Percentiles rank a stretch among this genome's conserved stretches.
These are phyloP conservation scores for Zaprionus obscuricornis DNA, from an alignment of 2,888 invertebrate species.

Conservation along the genomic window DNA sequence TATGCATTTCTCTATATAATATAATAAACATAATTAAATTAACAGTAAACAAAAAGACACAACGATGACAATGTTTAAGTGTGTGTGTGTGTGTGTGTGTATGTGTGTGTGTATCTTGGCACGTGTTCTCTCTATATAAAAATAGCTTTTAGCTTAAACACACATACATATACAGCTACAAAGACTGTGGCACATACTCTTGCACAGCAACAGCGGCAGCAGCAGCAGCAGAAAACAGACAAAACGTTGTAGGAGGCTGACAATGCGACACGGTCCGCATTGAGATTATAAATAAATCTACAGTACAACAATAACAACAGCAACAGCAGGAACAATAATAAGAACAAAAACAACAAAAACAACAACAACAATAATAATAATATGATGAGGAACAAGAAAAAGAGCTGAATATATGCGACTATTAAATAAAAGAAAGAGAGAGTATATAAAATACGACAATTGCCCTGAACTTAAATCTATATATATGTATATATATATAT, in stretches of 20 bases:
- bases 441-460: no score
- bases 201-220: slow-evolving; percentile 45
- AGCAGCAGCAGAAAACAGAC: no score
- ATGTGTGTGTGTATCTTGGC: slow-evolving; percentile 25
- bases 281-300: slow-evolving; percentile 67
- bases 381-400: no score
- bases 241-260: slow-evolving; percentile 49
- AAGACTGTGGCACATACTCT: not conserved
- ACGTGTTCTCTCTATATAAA: slow-evolving; percentile 45
- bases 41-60: slow-evolving; percentile 16
- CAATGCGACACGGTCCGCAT: slow-evolving; percentile 38
- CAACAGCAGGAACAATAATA: slow-evolving; percentile 14
- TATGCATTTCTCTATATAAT: slow-evolving; percentile 17
- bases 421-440: no score
- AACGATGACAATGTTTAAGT: slow-evolving; percentile 26
- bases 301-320: slow-evolving; percentile 23
- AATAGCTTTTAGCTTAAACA: slow-evolving; percentile 60
- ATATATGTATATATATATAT: no score
- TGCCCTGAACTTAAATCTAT: no score
- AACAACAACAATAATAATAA: slow-evolving; percentile 13
- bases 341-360: slow-evolving; percentile 11
- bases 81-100: not conserved
- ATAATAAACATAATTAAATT: slow-evolving; percentile 45
- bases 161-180: slow-evolving; percentile 12
- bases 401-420: no score